A percentile compares a stretch with the other conserved stretches of the same genome.
Evolutionary conservation across 1,140 invertebrate genomes (phyloP).

Genomic region (Saccostrea glomerata): DNA sequence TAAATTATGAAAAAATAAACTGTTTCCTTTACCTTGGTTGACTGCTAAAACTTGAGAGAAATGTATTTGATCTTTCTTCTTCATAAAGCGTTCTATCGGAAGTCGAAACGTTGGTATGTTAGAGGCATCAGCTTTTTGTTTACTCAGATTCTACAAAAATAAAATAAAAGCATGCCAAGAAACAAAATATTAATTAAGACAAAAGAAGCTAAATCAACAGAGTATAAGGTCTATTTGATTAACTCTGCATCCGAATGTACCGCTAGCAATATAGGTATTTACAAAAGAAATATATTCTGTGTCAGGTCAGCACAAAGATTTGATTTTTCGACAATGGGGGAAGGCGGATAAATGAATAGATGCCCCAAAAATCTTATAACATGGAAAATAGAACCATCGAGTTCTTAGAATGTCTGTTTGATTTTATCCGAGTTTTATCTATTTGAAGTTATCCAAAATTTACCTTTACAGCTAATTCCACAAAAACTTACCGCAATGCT

Average conservation of each 20-base stretch:
- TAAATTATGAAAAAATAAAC: not conserved
- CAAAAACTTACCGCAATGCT: not conserved
- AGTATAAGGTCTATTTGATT: not conserved
- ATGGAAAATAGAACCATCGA: too few relatives aligned
- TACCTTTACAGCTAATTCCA: too few relatives aligned
- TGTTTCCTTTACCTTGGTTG: conserved; percentile 66
- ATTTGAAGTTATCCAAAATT: too few relatives aligned
- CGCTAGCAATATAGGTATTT: too few relatives aligned
- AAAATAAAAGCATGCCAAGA: not conserved
- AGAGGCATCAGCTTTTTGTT: conserved; percentile 47
- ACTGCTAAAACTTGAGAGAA: conserved; percentile 65
- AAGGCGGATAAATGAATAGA: too few relatives aligned
- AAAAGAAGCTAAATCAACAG: not conserved
- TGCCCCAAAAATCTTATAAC: too few relatives aligned
- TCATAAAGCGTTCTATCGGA: conserved; percentile 69
- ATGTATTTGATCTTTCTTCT: conserved; percentile 50
- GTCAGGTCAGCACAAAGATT: too few relatives aligned
- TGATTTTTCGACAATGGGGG: too few relatives aligned
- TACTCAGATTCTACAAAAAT: conserved; percentile 52
- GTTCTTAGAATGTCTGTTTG: too few relatives aligned
- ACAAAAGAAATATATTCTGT: too few relatives aligned
- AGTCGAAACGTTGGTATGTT: conserved; percentile 61
- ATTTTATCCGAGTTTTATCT: too few relatives aligned
- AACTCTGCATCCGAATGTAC: not conserved
- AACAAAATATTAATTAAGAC: not conserved